These are phyloP conservation scores for Scomber scombrus DNA, from an alignment of 2,113 vertebrate genomes.

Conservation along the genomic window DNA sequence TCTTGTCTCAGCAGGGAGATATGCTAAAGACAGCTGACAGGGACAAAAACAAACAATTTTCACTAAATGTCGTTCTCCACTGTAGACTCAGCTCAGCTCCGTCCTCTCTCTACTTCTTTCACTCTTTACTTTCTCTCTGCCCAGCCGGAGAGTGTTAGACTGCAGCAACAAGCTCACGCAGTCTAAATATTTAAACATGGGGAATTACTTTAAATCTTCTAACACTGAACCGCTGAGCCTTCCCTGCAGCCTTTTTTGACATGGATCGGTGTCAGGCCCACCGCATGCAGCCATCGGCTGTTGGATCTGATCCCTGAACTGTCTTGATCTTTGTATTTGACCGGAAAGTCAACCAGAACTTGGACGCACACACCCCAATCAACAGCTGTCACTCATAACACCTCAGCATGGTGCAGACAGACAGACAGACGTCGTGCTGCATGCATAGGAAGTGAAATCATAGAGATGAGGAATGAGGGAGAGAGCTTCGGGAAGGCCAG, in stretches of 20 bases:
- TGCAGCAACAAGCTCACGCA: constrained; percentile 44
- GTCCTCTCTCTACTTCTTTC: constrained; percentile 8
- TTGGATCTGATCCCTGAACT: constrained; percentile 36
- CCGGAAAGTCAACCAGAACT: constrained; percentile 42
- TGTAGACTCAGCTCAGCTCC: constrained; percentile 3
- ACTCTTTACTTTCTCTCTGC: constrained; percentile 2
- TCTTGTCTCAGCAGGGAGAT: constrained; percentile 32
- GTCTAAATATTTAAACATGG: constrained; percentile 78
- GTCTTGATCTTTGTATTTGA: constrained; percentile 46
- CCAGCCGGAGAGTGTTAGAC: constrained; percentile 39
- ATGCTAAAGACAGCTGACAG: constrained; percentile 54
- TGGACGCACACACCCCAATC: background rate
- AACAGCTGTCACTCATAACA: constrained; percentile 50
- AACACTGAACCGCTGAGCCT: constrained; percentile 46
- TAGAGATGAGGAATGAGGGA: constrained; percentile 54
- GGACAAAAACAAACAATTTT: constrained; percentile 75
- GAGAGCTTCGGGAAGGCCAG: constrained; percentile 22
- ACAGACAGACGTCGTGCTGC: constrained; percentile 36
- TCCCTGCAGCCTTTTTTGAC: constrained; percentile 36
- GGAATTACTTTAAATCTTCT: constrained; percentile 65
- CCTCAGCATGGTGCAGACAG: constrained; percentile 47
- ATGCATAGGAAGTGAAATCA: constrained; percentile 67
- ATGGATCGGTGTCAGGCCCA: constrained; percentile 28
- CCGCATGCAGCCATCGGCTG: constrained; percentile 21
- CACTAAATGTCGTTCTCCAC: constrained; percentile 59